A percentile compares a stretch with the other conserved stretches of the same genome.
These are phyloP conservation scores for Lottia gigantea DNA, from an alignment of 2,888 invertebrate genomes.

Conservation along the genomic window DNA sequence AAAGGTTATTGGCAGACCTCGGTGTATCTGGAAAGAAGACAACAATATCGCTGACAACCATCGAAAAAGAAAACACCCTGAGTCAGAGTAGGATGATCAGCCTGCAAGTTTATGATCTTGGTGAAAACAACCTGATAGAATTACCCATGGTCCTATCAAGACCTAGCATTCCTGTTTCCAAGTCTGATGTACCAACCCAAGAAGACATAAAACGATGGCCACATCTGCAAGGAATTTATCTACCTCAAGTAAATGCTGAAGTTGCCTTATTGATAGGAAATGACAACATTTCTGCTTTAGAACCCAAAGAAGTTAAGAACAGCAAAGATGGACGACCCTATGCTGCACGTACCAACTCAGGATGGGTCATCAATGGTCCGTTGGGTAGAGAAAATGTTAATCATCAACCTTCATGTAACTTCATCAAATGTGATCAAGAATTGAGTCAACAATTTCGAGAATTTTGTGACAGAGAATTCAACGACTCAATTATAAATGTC, in stretches of 20 bases:
- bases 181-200: neutral
- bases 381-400: neutral
- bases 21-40: slow-evolving; percentile 6
- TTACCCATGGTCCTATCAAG: slow-evolving; percentile 1
- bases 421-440: slow-evolving; percentile 76
- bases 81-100: neutral
- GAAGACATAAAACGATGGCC: slow-evolving; percentile 11
- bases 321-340: slow-evolving; percentile 21
- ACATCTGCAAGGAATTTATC: slow-evolving; percentile 9
- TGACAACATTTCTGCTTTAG: slow-evolving; percentile 1
- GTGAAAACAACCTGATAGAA: neutral
- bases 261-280: slow-evolving; percentile 13
- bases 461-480: slow-evolving; percentile 58
- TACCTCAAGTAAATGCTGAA: neutral
- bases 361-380: slow-evolving; percentile 28
- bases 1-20: neutral
- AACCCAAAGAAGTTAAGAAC: slow-evolving; percentile 7
- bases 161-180: slow-evolving; percentile 1
- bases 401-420: slow-evolving; percentile 5
- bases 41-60: slow-evolving; percentile 14
- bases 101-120: neutral
- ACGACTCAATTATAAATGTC: slow-evolving; percentile 76
- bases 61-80: slow-evolving; percentile 4
- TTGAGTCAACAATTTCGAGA: slow-evolving; percentile 83
- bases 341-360: slow-evolving; percentile 22